These are phyloP conservation scores for Clitarchus hookeri DNA, from an alignment of 2,888 invertebrate genomes.

Conservation along the genomic window DNA sequence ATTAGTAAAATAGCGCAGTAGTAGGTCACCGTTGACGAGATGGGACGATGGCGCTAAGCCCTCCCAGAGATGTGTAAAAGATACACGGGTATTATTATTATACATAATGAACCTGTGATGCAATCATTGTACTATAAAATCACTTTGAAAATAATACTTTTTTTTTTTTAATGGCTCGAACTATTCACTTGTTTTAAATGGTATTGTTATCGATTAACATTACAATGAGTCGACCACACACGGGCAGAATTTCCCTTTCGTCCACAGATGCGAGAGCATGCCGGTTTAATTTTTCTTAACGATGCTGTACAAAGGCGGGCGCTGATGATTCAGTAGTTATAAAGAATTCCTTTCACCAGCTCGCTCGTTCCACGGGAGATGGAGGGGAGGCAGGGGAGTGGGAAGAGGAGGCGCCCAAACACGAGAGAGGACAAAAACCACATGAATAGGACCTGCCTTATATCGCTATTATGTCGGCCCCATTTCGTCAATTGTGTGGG, in stretches of 20 bases:
- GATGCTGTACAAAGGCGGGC: constrained; percentile 23
- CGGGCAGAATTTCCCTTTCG: neutral
- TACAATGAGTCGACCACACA: neutral
- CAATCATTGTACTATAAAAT: no score
- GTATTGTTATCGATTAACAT: neutral
- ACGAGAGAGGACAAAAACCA: constrained; percentile 16
- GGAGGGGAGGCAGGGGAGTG: neutral
- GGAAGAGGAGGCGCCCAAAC: neutral
- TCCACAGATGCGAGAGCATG: neutral
- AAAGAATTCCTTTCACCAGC: constrained; percentile 21
- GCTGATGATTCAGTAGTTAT: constrained; percentile 25
- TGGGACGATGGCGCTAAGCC: no score
- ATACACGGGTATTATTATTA: no score
- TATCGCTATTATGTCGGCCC: constrained; percentile 27
- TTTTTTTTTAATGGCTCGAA: neutral
- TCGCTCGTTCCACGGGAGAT: neutral
- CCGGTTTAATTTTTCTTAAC: constrained; percentile 24
- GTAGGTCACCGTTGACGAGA: no score
- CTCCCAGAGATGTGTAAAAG: no score
- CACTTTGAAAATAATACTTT: no score
- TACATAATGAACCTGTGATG: no score
- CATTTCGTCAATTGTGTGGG: constrained; percentile 27
- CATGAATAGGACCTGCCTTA: constrained; percentile 28
- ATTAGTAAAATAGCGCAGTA: no score
- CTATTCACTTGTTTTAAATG: neutral